Percentiles rank a stretch among this genome's conserved stretches.
Conservation (phyloP, 2,888 invertebrate genomes). For the Mesopsocus fuscifrons region DNA sequence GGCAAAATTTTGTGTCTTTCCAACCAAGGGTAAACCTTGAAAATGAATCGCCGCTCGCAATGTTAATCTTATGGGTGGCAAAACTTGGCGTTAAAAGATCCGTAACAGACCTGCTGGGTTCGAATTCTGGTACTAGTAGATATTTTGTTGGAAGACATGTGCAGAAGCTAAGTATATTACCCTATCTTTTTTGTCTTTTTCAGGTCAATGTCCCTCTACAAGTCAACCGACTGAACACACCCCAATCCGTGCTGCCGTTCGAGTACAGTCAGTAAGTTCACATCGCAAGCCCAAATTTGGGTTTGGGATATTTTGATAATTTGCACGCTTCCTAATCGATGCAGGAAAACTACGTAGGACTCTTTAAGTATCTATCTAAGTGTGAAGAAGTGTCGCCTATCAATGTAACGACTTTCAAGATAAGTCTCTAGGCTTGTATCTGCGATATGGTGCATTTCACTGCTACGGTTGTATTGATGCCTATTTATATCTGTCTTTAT, state of each 20-base stretch:
- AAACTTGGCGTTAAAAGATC: no score
- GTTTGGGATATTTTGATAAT: neutral
- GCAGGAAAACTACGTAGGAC: neutral
- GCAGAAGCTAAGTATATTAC: no score
- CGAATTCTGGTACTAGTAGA: no score
- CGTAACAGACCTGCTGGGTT: no score
- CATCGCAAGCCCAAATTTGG: neutral
- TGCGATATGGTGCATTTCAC: neutral
- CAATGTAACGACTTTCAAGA: neutral
- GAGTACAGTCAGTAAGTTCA: constrained; percentile 75
- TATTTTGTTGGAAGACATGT: no score
- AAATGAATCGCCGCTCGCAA: no score
- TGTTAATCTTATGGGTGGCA: no score
- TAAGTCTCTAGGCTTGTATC: neutral
- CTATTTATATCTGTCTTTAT: no score
- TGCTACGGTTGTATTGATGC: no score
- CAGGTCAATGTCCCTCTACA: constrained; percentile 76
- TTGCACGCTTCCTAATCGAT: neutral
- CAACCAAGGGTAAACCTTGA: no score
- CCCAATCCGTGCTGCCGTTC: constrained; percentile 93
- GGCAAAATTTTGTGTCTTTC: no score
- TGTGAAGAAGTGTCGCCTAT: no score
- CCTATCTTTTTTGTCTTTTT: constrained; percentile 24
- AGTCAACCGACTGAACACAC: constrained; percentile 94
- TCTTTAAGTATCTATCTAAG: neutral